Evolutionary conservation across 1,140 invertebrate species (phyloP).

Genomic region (Euura lappo): DNA sequence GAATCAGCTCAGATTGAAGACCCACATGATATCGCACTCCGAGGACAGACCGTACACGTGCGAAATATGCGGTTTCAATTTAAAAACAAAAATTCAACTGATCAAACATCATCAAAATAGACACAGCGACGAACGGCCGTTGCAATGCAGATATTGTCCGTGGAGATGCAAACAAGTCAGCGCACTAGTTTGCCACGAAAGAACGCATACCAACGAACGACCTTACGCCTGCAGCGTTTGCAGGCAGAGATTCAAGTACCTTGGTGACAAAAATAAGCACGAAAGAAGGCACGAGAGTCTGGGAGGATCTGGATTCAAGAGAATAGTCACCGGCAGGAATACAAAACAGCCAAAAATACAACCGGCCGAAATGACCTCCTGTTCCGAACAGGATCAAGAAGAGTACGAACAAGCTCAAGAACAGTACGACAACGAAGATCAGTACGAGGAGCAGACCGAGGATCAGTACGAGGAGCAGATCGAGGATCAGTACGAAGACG

Average conservation of each 20-base stretch:
- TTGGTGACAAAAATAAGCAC: slow-evolving; percentile 71
- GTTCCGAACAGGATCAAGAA: slow-evolving; percentile 43
- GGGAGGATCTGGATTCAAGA: slow-evolving; percentile 55
- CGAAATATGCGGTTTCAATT: slow-evolving; percentile 55
- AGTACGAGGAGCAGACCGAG: slow-evolving; percentile 28
- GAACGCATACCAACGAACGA: slow-evolving; percentile 97
- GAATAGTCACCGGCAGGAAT: slow-evolving; percentile 49
- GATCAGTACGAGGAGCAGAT: slow-evolving; percentile 27
- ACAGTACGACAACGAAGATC: slow-evolving; percentile 13
- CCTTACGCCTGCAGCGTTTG: slow-evolving; percentile 98
- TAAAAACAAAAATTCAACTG: slow-evolving; percentile 59
- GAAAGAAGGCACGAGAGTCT: slow-evolving; percentile 55
- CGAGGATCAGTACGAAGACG: slow-evolving; percentile 40
- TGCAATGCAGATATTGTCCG: slow-evolving; percentile 53
- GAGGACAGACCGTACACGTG: slow-evolving; percentile 54
- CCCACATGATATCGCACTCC: slow-evolving; percentile 59
- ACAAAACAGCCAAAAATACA: slow-evolving; percentile 33
- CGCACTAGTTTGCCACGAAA: slow-evolving; percentile 74
- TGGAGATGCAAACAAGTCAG: slow-evolving; percentile 59
- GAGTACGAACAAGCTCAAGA: slow-evolving; percentile 13
- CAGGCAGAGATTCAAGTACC: slow-evolving; percentile 93
- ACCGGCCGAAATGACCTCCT: slow-evolving; percentile 33
- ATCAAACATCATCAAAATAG: slow-evolving; percentile 58
- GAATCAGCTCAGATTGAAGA: slow-evolving; percentile 56
- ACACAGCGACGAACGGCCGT: slow-evolving; percentile 55